Percentiles rank a stretch among this genome's conserved stretches.
Evolutionary conservation across 2,797 vertebrate species (phyloP).

Genomic region (Epinephelus malabaricus): DNA sequence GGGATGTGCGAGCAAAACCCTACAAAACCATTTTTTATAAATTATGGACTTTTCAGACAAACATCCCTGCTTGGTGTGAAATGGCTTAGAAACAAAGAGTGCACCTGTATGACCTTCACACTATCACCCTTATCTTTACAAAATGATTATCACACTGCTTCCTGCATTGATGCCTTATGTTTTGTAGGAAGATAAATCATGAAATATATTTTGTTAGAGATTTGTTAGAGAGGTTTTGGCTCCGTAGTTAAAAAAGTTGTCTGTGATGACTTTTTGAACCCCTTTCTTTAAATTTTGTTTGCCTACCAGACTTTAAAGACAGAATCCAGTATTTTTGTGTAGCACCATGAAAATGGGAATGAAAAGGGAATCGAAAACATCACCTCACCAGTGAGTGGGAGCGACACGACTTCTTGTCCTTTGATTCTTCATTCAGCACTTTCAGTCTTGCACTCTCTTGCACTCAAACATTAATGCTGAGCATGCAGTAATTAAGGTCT

Average conservation of each 20-base stretch:
- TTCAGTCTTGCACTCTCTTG: constrained; percentile 1
- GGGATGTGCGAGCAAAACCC: no score
- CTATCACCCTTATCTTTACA: neutral
- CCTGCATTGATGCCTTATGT: neutral
- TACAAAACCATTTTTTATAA: no score
- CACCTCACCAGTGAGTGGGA: neutral
- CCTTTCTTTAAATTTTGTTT: neutral
- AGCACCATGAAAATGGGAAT: neutral
- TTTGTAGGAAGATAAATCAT: neutral
- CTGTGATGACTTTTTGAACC: neutral
- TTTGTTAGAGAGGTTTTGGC: neutral
- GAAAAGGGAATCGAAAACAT: neutral
- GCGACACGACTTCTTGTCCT: constrained; percentile 1
- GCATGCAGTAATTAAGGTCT: constrained; percentile 33
- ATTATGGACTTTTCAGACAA: no score
- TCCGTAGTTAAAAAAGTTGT: neutral
- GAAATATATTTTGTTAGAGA: neutral
- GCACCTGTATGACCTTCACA: neutral
- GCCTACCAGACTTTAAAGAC: neutral
- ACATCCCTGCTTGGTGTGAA: no score
- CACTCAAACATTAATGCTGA: constrained; percentile 30
- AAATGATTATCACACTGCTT: neutral
- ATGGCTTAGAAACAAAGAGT: neutral
- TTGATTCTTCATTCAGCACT: constrained; percentile 10
- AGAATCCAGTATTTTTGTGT: neutral